Evolutionary conservation across 2,797 vertebrate species (phyloP).

Genomic region (Nasua narica): DNA sequence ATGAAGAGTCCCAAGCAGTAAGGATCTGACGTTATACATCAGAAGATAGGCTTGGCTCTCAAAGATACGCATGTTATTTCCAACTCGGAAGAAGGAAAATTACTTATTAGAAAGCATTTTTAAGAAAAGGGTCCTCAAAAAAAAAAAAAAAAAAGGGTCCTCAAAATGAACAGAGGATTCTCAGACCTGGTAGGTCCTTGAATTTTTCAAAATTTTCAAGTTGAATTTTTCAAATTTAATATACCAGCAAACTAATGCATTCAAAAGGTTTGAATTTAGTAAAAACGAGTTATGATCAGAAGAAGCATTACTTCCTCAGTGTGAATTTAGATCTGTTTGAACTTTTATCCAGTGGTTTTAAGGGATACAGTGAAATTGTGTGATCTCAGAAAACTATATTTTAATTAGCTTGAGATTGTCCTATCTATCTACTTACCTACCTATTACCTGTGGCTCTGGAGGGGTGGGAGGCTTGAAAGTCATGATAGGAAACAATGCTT

Average conservation of each 20-base stretch:
- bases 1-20: background rate
- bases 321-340: background rate
- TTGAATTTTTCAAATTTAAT: background rate
- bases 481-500: background rate
- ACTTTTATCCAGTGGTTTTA: background rate
- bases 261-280: background rate
- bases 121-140: background rate
- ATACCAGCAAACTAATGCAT: background rate
- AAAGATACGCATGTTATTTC: background rate
- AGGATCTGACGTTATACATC: no score
- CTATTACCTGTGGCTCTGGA: background rate
- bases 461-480: background rate
- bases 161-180: background rate
- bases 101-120: background rate
- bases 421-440: background rate
- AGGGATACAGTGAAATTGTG: background rate
- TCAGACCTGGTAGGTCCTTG: background rate
- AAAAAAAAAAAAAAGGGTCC: background rate
- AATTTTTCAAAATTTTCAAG: background rate
- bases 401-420: background rate
- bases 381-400: background rate
- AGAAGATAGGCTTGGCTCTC: background rate
- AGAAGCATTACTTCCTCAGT: background rate
- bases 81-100: background rate
- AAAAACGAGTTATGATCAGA: background rate